Conservation (phyloP, 2,113 vertebrate species). For the Sapajus apella region DNA sequence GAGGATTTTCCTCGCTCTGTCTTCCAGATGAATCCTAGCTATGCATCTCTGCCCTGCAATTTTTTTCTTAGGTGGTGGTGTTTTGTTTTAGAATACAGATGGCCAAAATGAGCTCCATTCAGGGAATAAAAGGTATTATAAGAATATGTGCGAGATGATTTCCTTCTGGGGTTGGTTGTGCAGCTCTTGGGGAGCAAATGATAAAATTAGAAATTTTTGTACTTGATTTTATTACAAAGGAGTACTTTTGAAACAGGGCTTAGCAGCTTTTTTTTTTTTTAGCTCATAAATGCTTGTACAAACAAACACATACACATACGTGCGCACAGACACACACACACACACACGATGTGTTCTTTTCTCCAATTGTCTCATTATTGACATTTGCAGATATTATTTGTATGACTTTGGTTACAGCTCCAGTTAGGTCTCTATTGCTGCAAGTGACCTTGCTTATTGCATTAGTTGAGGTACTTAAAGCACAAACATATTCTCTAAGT, state of each 20-base stretch:
- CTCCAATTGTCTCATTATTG: not conserved
- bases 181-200: not conserved
- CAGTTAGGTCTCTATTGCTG: not conserved
- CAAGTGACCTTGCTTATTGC: conserved; percentile 8
- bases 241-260: not conserved
- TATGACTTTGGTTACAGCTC: not conserved
- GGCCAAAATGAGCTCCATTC: not conserved
- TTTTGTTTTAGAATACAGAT: conserved; percentile 17
- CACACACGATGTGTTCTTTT: not conserved
- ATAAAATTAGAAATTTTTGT: not conserved
- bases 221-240: not conserved
- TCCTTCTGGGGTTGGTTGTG: not conserved
- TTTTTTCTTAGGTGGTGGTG: not conserved
- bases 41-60: not conserved
- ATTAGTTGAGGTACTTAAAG: conserved; percentile 31
- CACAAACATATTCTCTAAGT: not conserved
- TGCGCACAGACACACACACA: not conserved
- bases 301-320: no score
- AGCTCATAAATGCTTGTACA: not conserved
- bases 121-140: not conserved
- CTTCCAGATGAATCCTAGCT: not conserved
- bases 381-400: not conserved
- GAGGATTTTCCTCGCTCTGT: not conserved
- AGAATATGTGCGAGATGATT: not conserved
- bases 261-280: not conserved